Base-by-base conservation (phyloP, 2,888 invertebrate genomes). In the Heliconius aoede region DNA sequence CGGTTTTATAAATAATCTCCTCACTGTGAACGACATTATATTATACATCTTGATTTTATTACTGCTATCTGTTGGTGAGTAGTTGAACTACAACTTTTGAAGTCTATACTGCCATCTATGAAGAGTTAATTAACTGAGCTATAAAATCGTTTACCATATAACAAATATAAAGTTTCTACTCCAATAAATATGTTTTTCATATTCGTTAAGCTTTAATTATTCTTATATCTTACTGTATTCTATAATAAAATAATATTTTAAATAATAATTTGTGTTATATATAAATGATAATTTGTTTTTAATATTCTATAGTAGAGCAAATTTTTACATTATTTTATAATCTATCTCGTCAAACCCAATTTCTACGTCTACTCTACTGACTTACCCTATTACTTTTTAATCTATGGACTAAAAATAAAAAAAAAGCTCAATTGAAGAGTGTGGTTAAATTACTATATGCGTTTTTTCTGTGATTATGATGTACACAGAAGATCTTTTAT, bases 301-400 rank as follows among this genome's bases (percentile, higher is more conserved):
- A 24, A 0, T 64, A 32, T 26, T n/a, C 9, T 36, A n/a, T 15
- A 36, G 8, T n/a, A 21, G 4, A 36, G 5, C 30, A 7, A 30
- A 21, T 62, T 62, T 62, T 1, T n/a, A 32, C 2, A n/a, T 24
- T 5, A 5, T 64, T 32, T 64, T 36, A 24, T 64, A n/a, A 32
- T 64, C 64, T 64, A 64, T n/a, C 24, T 32, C 9, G 5, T 18
- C 26, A 24, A 36, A 40, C 9, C 60, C 30, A 40, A 46, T 69
- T 18, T 51, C 46, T 72, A 32, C 21, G 26, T 21, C 26, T 55
- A 71, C n/a, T 36, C 36, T 55, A 71, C n/a, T 21, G 7, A 58
- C 46, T 46, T 60, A 46, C n/a, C 30, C 30, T 30, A 46, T 5
- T 24, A 60, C n/a, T 76, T 69, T 76, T 73, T 83, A 73, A 74